Evolutionary conservation across 2,888 invertebrate species (phyloP).

Genomic region (Drosophila kanekoi): DNA sequence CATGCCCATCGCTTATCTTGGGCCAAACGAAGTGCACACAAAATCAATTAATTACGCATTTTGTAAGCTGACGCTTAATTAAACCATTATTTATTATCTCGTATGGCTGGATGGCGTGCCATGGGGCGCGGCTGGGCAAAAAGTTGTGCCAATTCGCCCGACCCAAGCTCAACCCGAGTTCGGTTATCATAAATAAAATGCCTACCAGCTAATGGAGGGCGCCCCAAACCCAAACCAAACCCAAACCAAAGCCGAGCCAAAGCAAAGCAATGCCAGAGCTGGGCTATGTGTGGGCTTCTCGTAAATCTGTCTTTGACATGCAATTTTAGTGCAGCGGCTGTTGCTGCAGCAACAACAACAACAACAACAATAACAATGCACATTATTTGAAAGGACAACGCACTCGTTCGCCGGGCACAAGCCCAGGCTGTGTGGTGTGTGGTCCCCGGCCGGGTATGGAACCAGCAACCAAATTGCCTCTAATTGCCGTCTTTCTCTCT

Average conservation of each 20-base stretch:
- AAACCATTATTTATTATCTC: slow-evolving; percentile 79
- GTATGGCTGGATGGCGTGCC: slow-evolving; percentile 56
- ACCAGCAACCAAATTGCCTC: slow-evolving; percentile 70
- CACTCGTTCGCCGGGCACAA: slow-evolving; percentile 49
- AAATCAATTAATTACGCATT: slow-evolving; percentile 74
- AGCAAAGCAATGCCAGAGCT: slow-evolving; percentile 21
- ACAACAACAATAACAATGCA: slow-evolving; percentile 46
- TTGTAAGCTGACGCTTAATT: slow-evolving; percentile 73
- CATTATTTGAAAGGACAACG: slow-evolving; percentile 72
- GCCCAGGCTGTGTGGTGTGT: slow-evolving; percentile 22
- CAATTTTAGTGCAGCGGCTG: slow-evolving; percentile 76
- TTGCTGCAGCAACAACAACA: slow-evolving; percentile 54
- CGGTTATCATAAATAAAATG: slow-evolving; percentile 52
- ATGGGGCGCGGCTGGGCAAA: slow-evolving; percentile 41
- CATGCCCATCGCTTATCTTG: slow-evolving; percentile 29
- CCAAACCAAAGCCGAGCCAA: background rate
- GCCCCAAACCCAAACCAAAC: background rate
- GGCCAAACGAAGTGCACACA: slow-evolving; percentile 42
- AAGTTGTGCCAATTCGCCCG: slow-evolving; percentile 47
- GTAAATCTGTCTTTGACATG: slow-evolving; percentile 81
- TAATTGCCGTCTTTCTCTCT: slow-evolving; percentile 70
- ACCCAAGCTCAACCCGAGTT: slow-evolving; percentile 11
- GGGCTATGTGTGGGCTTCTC: slow-evolving; percentile 46
- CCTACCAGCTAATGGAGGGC: slow-evolving; percentile 10
- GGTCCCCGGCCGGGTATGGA: slow-evolving; percentile 13